These are phyloP conservation scores for Cairina moschata DNA, from an alignment of 2,113 vertebrate genomes.

Conservation along the genomic window DNA sequence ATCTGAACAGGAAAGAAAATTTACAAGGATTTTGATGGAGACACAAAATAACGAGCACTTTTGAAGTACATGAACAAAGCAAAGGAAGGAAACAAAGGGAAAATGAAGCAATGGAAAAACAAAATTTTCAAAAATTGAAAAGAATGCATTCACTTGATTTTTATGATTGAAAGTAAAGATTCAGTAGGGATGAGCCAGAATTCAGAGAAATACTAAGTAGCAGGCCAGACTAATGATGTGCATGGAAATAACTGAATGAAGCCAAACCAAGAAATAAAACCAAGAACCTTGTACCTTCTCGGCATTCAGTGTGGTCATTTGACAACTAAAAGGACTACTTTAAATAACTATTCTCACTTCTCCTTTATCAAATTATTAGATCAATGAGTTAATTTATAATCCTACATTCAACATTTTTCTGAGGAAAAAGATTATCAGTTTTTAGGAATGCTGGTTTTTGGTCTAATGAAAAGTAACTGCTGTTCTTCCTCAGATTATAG, in stretches of 20 bases:
- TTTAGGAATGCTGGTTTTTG: background rate
- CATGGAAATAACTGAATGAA: background rate
- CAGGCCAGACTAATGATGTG: background rate
- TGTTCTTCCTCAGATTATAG: background rate
- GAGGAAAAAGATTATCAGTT: background rate
- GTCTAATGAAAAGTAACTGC: background rate
- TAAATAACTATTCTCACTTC: background rate
- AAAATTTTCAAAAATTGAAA: background rate
- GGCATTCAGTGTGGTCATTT: background rate
- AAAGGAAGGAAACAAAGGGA: constrained; percentile 2
- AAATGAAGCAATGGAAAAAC: background rate
- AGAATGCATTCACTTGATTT: background rate
- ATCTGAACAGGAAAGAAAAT: constrained; percentile 19
- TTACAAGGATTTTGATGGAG: background rate
- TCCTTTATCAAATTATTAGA: background rate
- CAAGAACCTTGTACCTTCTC: background rate
- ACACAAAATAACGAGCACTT: constrained; percentile 16
- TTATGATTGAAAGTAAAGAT: background rate
- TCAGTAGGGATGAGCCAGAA: background rate
- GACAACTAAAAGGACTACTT: background rate
- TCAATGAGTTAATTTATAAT: background rate
- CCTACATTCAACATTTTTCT: background rate
- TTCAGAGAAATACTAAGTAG: background rate
- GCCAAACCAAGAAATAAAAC: background rate
- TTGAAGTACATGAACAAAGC: background rate